Percentiles rank a stretch among this genome's conserved stretches.
These are phyloP conservation scores for Ramphastos sulfuratus DNA, from an alignment of 2,113 vertebrate species.

Conservation along the genomic window DNA sequence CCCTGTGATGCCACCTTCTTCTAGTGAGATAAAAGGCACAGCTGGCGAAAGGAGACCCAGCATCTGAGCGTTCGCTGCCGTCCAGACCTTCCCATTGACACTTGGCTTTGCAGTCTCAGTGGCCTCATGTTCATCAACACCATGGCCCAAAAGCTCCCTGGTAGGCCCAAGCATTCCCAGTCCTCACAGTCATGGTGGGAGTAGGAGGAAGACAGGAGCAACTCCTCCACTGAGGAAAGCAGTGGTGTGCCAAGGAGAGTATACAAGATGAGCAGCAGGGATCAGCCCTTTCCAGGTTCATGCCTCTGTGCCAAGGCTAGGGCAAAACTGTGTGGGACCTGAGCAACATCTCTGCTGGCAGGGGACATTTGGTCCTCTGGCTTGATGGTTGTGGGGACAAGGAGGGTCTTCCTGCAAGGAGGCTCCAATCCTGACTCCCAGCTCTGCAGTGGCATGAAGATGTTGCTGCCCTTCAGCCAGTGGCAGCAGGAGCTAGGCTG, in stretches of 20 bases:
- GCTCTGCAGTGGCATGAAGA: not conserved
- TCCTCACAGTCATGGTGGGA: not conserved
- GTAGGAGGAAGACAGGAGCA: not conserved
- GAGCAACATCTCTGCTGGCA: not conserved
- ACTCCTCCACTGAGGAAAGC: not conserved
- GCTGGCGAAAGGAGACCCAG: rapidly evolving
- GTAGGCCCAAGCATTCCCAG: not conserved
- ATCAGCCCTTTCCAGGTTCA: not conserved
- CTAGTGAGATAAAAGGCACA: not conserved
- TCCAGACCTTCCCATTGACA: rapidly evolving
- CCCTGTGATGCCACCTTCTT: not conserved
- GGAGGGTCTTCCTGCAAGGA: not conserved
- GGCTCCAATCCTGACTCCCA: not conserved
- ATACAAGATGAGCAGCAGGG: not conserved
- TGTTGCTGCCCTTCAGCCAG: not conserved
- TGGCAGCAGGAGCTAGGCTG: not conserved
- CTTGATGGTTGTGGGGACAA: not conserved
- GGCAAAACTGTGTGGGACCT: rapidly evolving
- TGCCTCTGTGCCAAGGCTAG: not conserved
- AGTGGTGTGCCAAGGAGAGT: not conserved
- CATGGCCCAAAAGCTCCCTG: not conserved
- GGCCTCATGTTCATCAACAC: rapidly evolving
- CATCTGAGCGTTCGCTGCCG: not conserved
- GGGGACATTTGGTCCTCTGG: not conserved
- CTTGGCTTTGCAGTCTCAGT: rapidly evolving